Evolutionary conservation across 2,113 vertebrate genomes (phyloP).

Genomic region (Nannospalax galili): DNA sequence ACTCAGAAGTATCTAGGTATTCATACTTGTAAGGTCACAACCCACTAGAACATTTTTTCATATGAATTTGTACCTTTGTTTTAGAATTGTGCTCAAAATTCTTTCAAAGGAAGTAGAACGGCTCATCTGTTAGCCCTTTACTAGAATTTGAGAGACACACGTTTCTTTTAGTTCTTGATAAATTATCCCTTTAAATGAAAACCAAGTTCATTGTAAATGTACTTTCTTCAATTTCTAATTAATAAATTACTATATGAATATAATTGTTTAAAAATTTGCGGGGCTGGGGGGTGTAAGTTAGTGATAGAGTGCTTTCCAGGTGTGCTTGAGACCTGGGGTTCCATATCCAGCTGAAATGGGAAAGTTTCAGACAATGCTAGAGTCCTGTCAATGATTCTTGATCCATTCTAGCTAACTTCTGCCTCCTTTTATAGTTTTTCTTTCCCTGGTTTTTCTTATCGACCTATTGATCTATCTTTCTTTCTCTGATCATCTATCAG

Average conservation of each 20-base stretch:
- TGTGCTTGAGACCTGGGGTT: not conserved
- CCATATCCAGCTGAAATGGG: not conserved
- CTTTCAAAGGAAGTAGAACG: not conserved
- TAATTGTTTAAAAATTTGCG: not conserved
- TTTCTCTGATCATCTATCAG: not conserved
- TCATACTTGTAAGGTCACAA: conserved; percentile 22
- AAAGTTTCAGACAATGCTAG: not conserved
- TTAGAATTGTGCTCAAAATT: conserved; percentile 35
- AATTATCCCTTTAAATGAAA: conserved; percentile 9
- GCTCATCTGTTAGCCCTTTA: not conserved
- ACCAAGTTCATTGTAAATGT: conserved; percentile 8
- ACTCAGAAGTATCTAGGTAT: not conserved
- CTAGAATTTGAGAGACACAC: not conserved
- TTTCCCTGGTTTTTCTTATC: not conserved
- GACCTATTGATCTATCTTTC: not conserved
- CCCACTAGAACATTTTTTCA: not conserved
- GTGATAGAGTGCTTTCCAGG: not conserved
- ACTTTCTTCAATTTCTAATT: conserved; percentile 35
- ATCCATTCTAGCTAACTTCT: not conserved
- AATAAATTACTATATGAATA: not conserved
- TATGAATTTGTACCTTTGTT: conserved; percentile 8
- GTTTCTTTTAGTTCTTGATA: conserved; percentile 33
- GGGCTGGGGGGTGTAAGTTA: not conserved
- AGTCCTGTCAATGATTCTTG: not conserved
- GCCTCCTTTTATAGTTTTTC: not conserved